Evolutionary conservation across 2,797 vertebrate species (phyloP).

Genomic region (Tachyglossus aculeatus): DNA sequence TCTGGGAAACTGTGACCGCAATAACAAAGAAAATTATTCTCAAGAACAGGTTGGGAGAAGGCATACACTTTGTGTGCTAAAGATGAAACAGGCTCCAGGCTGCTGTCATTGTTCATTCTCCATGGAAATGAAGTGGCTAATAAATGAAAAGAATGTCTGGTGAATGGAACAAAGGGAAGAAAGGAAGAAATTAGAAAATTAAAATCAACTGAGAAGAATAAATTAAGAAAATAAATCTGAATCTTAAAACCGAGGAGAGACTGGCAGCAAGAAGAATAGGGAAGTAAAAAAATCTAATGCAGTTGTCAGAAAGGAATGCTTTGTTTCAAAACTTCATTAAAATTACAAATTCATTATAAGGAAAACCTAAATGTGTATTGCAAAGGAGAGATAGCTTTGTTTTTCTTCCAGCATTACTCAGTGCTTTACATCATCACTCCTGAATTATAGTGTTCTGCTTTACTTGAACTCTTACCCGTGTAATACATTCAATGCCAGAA

Average conservation of each 20-base stretch:
- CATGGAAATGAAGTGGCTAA: neutral
- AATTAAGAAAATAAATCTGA: neutral
- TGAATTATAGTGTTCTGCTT: slow-evolving; percentile 52
- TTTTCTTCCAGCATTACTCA: slow-evolving; percentile 2
- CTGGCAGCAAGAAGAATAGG: neutral
- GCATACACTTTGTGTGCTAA: neutral
- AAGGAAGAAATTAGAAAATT: neutral
- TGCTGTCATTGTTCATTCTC: neutral
- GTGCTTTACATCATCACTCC: slow-evolving; percentile 42
- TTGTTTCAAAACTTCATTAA: slow-evolving; percentile 51
- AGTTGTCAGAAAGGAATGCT: slow-evolving; percentile 34
- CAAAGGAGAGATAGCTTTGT: slow-evolving; percentile 31
- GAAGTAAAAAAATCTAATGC: slow-evolving; percentile 9
- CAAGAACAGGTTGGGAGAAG: neutral
- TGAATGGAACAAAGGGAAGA: neutral
- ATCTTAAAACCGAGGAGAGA: neutral
- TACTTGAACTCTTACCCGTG: too few species aligned
- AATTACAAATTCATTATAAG: slow-evolving; percentile 46
- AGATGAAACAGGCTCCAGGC: neutral
- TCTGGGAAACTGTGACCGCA: neutral
- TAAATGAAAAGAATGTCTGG: neutral
- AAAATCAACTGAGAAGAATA: neutral
- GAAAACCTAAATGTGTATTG: slow-evolving; percentile 40
- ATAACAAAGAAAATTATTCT: slow-evolving; percentile 12
- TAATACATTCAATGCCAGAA: neutral